Percentiles rank a stretch among this genome's conserved stretches.
Evolutionary conservation across 2,113 vertebrate genomes (phyloP).

Genomic region (Pteruthius melanotis): DNA sequence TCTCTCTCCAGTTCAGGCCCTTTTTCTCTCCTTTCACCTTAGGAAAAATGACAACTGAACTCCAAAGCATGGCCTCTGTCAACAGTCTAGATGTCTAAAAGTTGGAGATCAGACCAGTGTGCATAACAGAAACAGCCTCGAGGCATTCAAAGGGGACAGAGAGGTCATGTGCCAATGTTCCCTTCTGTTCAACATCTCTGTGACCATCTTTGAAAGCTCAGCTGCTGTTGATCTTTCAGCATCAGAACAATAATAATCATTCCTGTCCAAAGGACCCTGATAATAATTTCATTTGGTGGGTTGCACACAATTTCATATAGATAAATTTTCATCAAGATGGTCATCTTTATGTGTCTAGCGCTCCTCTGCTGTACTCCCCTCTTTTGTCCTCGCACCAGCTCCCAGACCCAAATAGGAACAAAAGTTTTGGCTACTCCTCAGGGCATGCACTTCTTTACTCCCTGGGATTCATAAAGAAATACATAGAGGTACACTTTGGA

Average conservation of each 20-base stretch:
- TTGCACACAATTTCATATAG: accelerated
- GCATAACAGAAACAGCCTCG: background rate
- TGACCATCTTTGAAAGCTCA: background rate
- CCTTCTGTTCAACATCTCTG: background rate
- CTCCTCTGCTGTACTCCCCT: background rate
- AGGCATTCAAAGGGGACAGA: background rate
- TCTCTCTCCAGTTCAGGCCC: background rate
- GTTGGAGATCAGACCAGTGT: background rate
- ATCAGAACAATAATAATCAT: background rate
- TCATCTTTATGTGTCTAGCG: background rate
- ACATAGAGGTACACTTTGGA: background rate
- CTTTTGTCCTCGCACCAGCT: background rate
- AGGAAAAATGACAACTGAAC: background rate
- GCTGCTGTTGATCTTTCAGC: background rate
- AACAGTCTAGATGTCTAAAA: background rate
- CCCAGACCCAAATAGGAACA: background rate
- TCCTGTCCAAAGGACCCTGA: background rate
- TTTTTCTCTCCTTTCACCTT: background rate
- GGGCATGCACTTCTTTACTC: background rate
- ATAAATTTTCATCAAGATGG: background rate
- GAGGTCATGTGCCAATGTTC: background rate
- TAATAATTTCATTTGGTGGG: background rate
- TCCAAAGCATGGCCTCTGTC: background rate
- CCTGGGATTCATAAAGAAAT: background rate
- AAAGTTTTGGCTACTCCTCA: background rate